phyloP scores from a whole-genome alignment of 2,888 invertebrate species.

The Diachrysia chrysitis region DNA sequence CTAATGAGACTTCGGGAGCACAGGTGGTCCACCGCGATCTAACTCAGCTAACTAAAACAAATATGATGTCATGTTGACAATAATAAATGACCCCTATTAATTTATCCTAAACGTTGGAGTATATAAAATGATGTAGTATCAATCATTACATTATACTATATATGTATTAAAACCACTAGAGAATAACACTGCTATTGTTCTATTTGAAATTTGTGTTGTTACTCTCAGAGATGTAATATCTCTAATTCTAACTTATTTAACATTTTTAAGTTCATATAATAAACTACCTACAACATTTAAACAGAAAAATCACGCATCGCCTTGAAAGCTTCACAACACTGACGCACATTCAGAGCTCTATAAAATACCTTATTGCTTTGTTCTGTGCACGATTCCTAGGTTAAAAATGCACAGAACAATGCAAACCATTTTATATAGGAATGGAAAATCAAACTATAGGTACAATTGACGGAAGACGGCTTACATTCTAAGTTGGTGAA shows the following conservation, averaged over 20 bases:
- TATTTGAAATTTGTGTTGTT: constrained; percentile 37
- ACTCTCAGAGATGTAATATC: constrained; percentile 38
- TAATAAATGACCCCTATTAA: constrained; percentile 67
- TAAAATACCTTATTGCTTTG: constrained; percentile 35
- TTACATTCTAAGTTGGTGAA: constrained; percentile 60
- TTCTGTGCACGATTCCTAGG: constrained; percentile 37
- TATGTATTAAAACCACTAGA: constrained; percentile 42
- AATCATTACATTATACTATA: constrained; percentile 33
- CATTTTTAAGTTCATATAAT: constrained; percentile 40
- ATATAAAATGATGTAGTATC: constrained; percentile 29
- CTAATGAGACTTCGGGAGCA: constrained; percentile 79
- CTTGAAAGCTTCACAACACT: constrained; percentile 43
- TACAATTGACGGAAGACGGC: constrained; percentile 64
- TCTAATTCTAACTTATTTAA: constrained; percentile 45
- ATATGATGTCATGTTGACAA: constrained; percentile 75
- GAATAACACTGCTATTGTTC: constrained; percentile 49
- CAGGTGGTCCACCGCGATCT: constrained; percentile 73
- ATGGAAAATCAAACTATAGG: constrained; percentile 62
- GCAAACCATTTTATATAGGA: constrained; percentile 56
- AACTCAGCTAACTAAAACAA: constrained; percentile 72
- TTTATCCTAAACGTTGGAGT: constrained; percentile 61
- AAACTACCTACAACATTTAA: constrained; percentile 30
- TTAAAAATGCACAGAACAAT: constrained; percentile 45
- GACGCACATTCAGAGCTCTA: constrained; percentile 49
- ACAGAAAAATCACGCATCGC: constrained; percentile 46